Evolutionary conservation across 2,113 vertebrate genomes (phyloP).

Genomic region (Oenanthe oenanthe): DNA sequence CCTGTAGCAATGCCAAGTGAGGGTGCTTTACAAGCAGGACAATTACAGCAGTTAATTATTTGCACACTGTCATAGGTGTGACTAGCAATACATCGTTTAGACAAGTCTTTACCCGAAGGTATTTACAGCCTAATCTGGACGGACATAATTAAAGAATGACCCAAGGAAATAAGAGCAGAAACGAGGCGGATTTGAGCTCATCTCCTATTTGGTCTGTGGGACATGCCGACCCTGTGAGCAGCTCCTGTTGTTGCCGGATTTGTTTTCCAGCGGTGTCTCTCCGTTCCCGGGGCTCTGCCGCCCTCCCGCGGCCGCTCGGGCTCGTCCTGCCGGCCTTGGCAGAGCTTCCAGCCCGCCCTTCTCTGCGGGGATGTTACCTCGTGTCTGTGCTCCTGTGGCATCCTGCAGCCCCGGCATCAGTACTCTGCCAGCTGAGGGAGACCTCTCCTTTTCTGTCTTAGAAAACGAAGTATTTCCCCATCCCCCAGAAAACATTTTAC

Average conservation of each 20-base stretch:
- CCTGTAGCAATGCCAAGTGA: conserved; percentile 27
- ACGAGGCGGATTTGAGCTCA: background rate
- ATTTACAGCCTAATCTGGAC: background rate
- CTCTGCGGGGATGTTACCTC: background rate
- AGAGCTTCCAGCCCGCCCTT: rapidly evolving
- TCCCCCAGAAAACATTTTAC: background rate
- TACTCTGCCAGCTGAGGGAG: background rate
- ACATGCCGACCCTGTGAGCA: background rate
- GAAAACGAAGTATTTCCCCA: background rate
- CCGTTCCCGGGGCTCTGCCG: conserved; percentile 30
- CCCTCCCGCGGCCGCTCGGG: conserved; percentile 22
- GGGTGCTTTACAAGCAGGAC: background rate
- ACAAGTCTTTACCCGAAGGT: conserved; percentile 34
- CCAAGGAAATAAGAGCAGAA: background rate
- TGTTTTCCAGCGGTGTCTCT: background rate
- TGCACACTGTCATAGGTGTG: conserved; percentile 24
- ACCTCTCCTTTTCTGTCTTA: too few species aligned
- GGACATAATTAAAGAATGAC: conserved; percentile 37
- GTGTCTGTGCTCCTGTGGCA: rapidly evolving
- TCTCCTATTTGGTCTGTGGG: background rate
- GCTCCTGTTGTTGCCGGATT: background rate
- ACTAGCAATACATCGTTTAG: conserved; percentile 17
- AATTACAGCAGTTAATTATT: conserved; percentile 54
- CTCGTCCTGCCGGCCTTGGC: rapidly evolving
- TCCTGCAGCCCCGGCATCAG: background rate